Evolutionary conservation across 1,140 invertebrate species (phyloP).

Genomic region (Ips nitidus): DNA sequence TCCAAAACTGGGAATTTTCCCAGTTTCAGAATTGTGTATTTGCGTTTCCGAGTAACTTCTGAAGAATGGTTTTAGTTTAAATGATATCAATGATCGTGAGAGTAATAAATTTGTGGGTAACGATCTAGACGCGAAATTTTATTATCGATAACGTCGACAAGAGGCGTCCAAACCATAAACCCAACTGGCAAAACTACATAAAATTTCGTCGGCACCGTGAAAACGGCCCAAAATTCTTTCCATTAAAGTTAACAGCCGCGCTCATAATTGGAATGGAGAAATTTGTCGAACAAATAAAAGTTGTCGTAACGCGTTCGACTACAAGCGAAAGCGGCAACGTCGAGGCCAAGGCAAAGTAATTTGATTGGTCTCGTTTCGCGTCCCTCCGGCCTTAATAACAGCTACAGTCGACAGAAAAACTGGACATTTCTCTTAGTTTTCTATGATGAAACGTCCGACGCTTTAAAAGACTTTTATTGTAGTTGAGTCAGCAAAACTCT

Average conservation of each 20-base stretch:
- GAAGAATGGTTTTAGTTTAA: too few species aligned
- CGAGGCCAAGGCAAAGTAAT: conserved; percentile 2
- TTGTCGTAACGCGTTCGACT: conserved; percentile 26
- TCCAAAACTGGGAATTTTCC: not conserved
- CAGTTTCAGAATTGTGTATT: not conserved
- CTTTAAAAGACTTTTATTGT: too few species aligned
- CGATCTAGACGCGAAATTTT: not conserved
- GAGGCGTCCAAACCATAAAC: conserved; percentile 11
- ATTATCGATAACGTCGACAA: conserved; percentile 24
- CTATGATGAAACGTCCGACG: too few species aligned
- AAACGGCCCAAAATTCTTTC: conserved; percentile 31
- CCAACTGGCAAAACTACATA: conserved; percentile 24
- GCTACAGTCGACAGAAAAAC: conserved; percentile 22
- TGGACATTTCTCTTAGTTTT: conserved; percentile 9
- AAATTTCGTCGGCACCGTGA: conserved; percentile 23
- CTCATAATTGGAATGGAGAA: conserved; percentile 32
- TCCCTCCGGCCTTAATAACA: conserved; percentile 22
- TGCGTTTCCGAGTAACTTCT: too few species aligned
- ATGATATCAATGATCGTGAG: too few species aligned
- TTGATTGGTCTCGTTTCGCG: conserved; percentile 31
- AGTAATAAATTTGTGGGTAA: too few species aligned
- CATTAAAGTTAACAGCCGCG: conserved; percentile 32
- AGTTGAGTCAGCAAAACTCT: too few species aligned
- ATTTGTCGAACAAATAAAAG: conserved; percentile 34
- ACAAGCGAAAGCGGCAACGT: conserved; percentile 7